Evolutionary conservation across 2,113 vertebrate species (phyloP), one percentile per base, ranked within the genome.

Genomic region (Laterallus jamaicensis): DNA sequence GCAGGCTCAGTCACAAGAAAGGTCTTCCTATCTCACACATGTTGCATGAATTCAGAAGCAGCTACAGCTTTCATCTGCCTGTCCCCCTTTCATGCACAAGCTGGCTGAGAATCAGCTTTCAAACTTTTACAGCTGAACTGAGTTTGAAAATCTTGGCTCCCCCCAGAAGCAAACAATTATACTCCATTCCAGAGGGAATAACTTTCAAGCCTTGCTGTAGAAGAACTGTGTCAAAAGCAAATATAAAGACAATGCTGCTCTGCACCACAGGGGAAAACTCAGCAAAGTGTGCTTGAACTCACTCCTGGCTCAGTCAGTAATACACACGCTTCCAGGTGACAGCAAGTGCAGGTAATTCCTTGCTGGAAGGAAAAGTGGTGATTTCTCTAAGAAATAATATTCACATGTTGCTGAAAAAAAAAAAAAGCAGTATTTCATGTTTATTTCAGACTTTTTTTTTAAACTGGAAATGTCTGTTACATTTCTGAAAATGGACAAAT

Each of bases 221-320:
- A 90, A 58, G 58, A 94, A 67, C 67, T 90, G 40, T 76, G 52
- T 90, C 88, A 95, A 92, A 97, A 95, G 90, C 86, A 97, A 96
- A 90, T 64, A 75, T n/a, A 92, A 89, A 92, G 82, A 75, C 13
- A 14, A 55, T 32, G 26, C 79, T 74, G 40, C 75, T 94, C 40
- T 19, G 17, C 64, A 85, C 59, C 29, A 6, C 9, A 28, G 26
- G 71, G 55, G 60, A 55, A 89, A 94, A 52, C 29, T 69, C 80
- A 63, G 79, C 37, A 66, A 82, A 88, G 74, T 39, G 74, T 96
- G 82, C 82, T 88, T 28, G 8, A 94, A 94, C 90, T 92, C 74
- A 32, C 26, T 58, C 68, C 90, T 84, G 78, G 66, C 59, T 90
- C 76, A 86, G 35, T 79, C 79, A 88, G 49, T 56, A 86, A 88